A percentile compares a stretch with the other conserved stretches of the same genome.
Conservation (phyloP, 2,888 invertebrate genomes). For the Acleris sparsana region DNA sequence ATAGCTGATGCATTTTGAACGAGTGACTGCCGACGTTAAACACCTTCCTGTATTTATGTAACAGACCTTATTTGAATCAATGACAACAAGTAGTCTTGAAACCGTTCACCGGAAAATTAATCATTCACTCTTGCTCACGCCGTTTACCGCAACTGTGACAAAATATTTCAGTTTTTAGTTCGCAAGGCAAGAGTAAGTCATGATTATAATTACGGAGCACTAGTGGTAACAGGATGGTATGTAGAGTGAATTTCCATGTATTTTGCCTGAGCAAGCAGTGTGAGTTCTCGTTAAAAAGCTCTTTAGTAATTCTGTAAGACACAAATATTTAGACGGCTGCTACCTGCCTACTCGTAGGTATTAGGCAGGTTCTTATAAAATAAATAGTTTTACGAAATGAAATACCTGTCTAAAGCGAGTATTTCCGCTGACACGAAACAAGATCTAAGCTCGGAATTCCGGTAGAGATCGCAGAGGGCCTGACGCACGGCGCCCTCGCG, state of each 20-base stretch:
- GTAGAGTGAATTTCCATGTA: neutral
- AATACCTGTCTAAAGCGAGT: constrained; percentile 93
- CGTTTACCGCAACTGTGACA: constrained; percentile 28
- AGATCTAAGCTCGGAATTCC: constrained; percentile 88
- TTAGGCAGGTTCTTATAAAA: neutral
- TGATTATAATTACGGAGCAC: neutral
- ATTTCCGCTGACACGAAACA: constrained; percentile 92
- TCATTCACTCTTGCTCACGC: constrained; percentile 30
- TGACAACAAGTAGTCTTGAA: constrained; percentile 14
- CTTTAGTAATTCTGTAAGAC: neutral
- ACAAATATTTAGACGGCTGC: neutral
- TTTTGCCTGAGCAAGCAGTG: neutral
- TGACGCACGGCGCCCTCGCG: constrained; percentile 89
- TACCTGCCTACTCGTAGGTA: neutral
- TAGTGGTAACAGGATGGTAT: constrained; percentile 16
- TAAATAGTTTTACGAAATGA: constrained; percentile 7
- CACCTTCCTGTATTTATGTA: constrained; percentile 26
- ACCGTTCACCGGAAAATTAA: constrained; percentile 35
- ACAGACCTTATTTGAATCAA: constrained; percentile 25
- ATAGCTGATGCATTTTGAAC: constrained; percentile 29
- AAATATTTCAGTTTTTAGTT: constrained; percentile 27
- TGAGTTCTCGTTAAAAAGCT: no score
- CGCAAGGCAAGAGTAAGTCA: constrained; percentile 20
- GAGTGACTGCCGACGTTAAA: constrained; percentile 12
- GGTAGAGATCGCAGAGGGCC: constrained; percentile 88